phyloP scores from a whole-genome alignment of 1,140 invertebrate genomes.

The Drosophila lowei region DNA sequence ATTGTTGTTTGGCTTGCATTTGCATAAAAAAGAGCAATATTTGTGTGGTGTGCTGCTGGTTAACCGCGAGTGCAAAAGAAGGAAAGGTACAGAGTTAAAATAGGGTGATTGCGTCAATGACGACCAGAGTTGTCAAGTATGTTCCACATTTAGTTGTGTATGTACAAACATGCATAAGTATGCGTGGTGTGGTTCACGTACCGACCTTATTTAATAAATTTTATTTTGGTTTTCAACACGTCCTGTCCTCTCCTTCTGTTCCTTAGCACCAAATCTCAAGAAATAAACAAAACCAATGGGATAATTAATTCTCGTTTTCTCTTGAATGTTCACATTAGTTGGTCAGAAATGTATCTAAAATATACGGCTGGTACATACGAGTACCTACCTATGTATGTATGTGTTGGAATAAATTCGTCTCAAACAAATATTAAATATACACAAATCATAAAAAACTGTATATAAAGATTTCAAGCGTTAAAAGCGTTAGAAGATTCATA shows the following conservation, averaged over 20 bases:
- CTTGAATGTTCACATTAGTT: no score
- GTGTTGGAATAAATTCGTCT: neutral
- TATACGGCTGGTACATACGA: no score
- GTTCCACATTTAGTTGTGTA: constrained; percentile 1
- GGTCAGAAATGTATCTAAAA: no score
- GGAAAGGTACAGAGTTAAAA: constrained; percentile 62
- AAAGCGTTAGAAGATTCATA: no score
- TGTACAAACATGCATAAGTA: neutral
- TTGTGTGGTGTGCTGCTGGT: constrained; percentile 12
- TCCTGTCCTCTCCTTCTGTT: neutral
- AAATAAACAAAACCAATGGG: neutral
- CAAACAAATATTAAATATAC: neutral
- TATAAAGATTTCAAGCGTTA: no score
- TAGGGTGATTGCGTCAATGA: constrained; percentile 78
- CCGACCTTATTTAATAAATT: constrained; percentile 4
- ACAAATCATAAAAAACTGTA: no score
- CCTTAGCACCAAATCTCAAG: neutral
- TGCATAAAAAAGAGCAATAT: constrained; percentile 6
- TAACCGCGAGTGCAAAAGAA: constrained; percentile 26
- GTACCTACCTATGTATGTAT: neutral
- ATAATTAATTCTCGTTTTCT: no score
- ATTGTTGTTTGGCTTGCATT: constrained; percentile 22
- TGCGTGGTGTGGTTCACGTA: neutral
- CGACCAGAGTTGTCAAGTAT: constrained; percentile 70
- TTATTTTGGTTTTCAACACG: neutral